These are phyloP conservation scores for Montipora efflorescens DNA, from an alignment of 64 coral and sea anemone genomes.

Conservation along the genomic window DNA sequence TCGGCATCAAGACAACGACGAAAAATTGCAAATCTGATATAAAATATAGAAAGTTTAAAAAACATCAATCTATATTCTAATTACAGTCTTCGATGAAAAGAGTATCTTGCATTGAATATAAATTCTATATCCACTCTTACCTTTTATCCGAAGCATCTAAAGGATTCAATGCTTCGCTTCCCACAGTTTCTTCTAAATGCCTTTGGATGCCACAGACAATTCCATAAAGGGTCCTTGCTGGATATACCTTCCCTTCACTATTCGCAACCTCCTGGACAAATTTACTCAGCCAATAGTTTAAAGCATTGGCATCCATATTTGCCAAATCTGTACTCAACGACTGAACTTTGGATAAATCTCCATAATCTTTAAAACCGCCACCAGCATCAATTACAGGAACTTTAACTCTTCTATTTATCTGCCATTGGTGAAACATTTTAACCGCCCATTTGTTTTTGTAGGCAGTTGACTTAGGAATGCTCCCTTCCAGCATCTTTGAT, in stretches of 20 bases:
- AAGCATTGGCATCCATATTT: not conserved
- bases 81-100: conserved; percentile 5
- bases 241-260: conserved; percentile 47
- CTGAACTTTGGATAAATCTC: conserved; percentile 17
- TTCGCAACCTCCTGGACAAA: conserved; percentile 61
- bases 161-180: conserved; percentile 52
- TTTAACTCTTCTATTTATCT: too few species aligned
- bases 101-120: conserved; percentile 8
- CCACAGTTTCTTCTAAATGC: conserved; percentile 61
- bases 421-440: too few species aligned
- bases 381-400: too few species aligned
- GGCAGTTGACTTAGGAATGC: too few species aligned
- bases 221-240: conserved; percentile 31
- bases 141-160: conserved; percentile 65
- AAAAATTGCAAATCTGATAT: conserved; percentile 65
- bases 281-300: conserved; percentile 54
- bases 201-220: conserved; percentile 55
- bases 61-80: conserved; percentile 16
- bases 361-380: not conserved
- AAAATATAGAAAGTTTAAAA: conserved; percentile 34
- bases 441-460: too few species aligned
- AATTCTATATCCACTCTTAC: conserved; percentile 11
- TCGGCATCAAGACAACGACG: conserved; percentile 71
- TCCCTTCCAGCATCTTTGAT: too few species aligned
- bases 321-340: too few species aligned